Conservation (phyloP, 2,888 invertebrate genomes). For the Synanthedon tipuliformis region DNA sequence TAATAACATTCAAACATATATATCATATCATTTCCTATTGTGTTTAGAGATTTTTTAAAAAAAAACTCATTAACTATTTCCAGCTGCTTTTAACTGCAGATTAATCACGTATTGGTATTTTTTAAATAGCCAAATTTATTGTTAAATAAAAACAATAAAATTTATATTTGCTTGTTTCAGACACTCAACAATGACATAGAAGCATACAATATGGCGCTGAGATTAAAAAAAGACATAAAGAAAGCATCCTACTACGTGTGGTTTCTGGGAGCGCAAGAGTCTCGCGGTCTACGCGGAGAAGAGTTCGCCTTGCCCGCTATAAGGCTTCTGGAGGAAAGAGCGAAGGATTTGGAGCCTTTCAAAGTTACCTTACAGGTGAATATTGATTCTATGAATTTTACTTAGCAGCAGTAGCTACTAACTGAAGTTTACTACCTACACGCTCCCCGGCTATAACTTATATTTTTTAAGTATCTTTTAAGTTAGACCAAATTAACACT, state of each 20-base stretch:
- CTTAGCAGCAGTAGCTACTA: too few species aligned
- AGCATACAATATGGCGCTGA: conserved; percentile 76
- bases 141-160: not conserved
- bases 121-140: too few species aligned
- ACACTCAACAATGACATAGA: conserved; percentile 54
- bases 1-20: too few species aligned
- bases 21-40: too few species aligned
- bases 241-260: conserved; percentile 92
- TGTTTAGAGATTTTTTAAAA: too few species aligned
- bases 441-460: too few species aligned
- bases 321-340: conserved; percentile 84
- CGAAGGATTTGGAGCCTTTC: conserved; percentile 87
- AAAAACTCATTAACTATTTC: too few species aligned
- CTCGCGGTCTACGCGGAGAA: conserved; percentile 86
- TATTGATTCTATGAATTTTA: not conserved
- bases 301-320: conserved; percentile 89
- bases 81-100: too few species aligned
- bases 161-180: conserved; percentile 26
- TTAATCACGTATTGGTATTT: too few species aligned
- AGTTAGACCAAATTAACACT: too few species aligned
- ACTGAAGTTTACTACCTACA: too few species aligned
- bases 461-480: too few species aligned
- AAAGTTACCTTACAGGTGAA: conserved; percentile 88
- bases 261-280: conserved; percentile 96
- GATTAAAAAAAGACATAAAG: conserved; percentile 87